Evolutionary conservation across 2,797 vertebrate species (phyloP), one percentile per base, ranked within the genome.

Genomic region (Sebastes matsubarae): DNA sequence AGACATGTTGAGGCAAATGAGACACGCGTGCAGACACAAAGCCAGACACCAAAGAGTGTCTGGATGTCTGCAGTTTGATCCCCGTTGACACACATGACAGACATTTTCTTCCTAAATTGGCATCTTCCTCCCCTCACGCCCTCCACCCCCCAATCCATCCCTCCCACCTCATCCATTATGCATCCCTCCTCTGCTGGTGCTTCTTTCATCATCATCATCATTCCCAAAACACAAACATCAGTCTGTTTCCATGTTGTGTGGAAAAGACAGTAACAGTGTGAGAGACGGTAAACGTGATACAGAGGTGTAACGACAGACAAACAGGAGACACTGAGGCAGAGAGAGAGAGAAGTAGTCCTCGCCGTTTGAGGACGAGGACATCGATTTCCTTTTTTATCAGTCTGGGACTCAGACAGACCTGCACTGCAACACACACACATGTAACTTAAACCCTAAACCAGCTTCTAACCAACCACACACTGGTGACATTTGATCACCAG

Each of bases 111-210:
- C 77, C 72, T 42, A 81, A 90, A 87, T 80, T 85, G 77, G 76
- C 59, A 46, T 74, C 54, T 65, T 64, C 54, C 68, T 46, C 78
- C 55, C 55, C 9, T 52, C 50, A 42, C 50, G 0, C 25, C 42
- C 11, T 42, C 38, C 38, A 14, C 38, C 38, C 38, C 13, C 2
- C 8, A 8, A 20, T 22, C 27, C 12, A 20, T 22, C 27, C 58
- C 32, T 30, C 46, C 69, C 20, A n/a, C 14, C 82, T 86, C 82
- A 86, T 88, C 75, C 76, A 89, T 90, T 80, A 88, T 90, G 82
- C 73, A 87, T 89, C 57, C 20, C 16, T 75, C 69, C 46, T 68
- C 77, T 81, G 38, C 74, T 34, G 0, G 16, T 34, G 57, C 10
- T 75, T 64, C 58, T 79, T 87, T 87, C 72, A 90, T 77, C 78